Evolutionary conservation across 2,113 vertebrate genomes (phyloP).

Genomic region (mouse (Mus musculus)): DNA sequence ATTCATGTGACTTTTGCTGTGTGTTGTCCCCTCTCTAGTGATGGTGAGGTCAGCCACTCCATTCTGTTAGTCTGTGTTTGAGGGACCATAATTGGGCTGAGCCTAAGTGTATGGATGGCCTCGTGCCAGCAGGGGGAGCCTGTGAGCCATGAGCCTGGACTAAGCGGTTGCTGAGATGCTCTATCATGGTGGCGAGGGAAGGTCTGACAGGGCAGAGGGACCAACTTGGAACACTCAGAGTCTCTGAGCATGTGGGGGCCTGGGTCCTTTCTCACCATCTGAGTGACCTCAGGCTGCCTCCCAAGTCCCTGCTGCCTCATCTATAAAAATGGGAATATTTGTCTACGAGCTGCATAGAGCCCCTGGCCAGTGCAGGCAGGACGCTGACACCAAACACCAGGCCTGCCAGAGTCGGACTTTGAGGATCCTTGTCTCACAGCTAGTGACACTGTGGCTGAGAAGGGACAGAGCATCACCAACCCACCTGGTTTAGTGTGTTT

Average conservation of each 20-base stretch:
- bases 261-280: neutral
- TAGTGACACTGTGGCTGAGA: neutral
- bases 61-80: neutral
- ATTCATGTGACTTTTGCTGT: neutral
- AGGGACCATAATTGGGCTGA: neutral
- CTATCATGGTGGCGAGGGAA: accelerated
- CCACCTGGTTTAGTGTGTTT: neutral
- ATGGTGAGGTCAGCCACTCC: neutral
- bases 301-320: neutral
- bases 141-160: neutral
- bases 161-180: accelerated
- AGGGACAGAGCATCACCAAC: neutral
- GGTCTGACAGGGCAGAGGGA: neutral
- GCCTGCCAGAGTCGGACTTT: neutral
- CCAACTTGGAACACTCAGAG: neutral
- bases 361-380: accelerated
- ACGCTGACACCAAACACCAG: neutral
- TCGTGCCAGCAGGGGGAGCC: conserved; percentile 49
- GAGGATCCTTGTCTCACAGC: neutral
- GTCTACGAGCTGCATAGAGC: neutral
- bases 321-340: neutral
- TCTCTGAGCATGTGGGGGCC: neutral
- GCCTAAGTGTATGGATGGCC: neutral
- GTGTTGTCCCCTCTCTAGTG: neutral
- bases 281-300: neutral